Conservation (phyloP, 2,888 invertebrate species). For the Ochlodes sylvanus region DNA sequence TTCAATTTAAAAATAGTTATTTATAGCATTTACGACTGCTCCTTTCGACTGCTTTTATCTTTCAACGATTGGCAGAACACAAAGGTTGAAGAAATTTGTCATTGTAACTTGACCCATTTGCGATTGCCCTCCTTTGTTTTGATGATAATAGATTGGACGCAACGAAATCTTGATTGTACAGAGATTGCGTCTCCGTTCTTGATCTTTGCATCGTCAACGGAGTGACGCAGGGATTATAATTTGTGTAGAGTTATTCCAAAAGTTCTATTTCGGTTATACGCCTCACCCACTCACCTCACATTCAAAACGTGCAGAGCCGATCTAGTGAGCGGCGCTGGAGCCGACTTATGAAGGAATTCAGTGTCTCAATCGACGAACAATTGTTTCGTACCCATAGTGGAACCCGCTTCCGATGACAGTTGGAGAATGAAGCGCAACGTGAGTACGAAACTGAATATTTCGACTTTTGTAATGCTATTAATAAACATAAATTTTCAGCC, state of each 20-base stretch:
- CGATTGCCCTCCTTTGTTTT: slow-evolving; percentile 6
- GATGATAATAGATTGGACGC: slow-evolving; percentile 20
- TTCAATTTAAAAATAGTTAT: background rate
- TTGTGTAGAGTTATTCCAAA: slow-evolving; percentile 82
- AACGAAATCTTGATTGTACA: slow-evolving; percentile 27
- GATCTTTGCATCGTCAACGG: slow-evolving; percentile 74
- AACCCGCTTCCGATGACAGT: slow-evolving; percentile 49
- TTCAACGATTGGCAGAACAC: slow-evolving; percentile 1
- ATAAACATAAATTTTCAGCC: slow-evolving; percentile 23
- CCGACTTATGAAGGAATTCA: slow-evolving; percentile 60
- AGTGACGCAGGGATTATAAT: slow-evolving; percentile 81
- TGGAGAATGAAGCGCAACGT: slow-evolving; percentile 80
- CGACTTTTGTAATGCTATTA: slow-evolving; percentile 30
- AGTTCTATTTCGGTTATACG: slow-evolving; percentile 80
- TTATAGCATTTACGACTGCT: too few relatives aligned
- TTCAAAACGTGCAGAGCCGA: slow-evolving; percentile 66
- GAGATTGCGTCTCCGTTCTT: slow-evolving; percentile 54
- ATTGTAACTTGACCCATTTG: slow-evolving; percentile 27
- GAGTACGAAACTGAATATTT: slow-evolving; percentile 57
- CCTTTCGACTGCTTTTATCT: background rate
- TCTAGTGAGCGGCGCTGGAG: slow-evolving; percentile 66
- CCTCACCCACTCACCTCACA: slow-evolving; percentile 61
- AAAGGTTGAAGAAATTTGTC: background rate
- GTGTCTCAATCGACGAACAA: slow-evolving; percentile 49
- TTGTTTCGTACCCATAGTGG: slow-evolving; percentile 29